Conservation (phyloP, 2,113 vertebrate species). For the Myiozetetes cayanensis region DNA sequence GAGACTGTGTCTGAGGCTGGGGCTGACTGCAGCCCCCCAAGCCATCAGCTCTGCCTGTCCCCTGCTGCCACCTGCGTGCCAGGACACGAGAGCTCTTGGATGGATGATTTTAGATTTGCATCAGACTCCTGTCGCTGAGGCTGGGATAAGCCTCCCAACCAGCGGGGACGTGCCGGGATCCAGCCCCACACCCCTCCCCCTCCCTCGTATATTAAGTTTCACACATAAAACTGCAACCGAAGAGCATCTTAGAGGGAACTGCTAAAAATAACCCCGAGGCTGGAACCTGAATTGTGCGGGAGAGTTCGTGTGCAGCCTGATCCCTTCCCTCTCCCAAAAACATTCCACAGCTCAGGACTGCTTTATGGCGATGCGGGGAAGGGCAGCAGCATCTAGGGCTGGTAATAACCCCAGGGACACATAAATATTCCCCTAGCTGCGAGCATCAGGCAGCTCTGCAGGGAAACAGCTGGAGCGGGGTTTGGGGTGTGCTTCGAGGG, state of each 20-base stretch:
- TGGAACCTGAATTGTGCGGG: background rate
- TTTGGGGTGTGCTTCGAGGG: background rate
- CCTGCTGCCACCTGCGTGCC: background rate
- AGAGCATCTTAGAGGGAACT: conserved; percentile 22
- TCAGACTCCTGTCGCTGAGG: background rate
- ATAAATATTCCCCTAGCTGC: rapidly evolving
- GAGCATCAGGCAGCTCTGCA: background rate
- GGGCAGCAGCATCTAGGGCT: background rate
- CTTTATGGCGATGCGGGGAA: rapidly evolving
- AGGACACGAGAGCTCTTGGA: background rate
- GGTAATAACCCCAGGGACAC: background rate
- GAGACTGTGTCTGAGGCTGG: background rate
- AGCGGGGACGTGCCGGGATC: background rate
- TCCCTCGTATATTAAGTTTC: conserved; percentile 10
- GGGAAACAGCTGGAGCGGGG: background rate
- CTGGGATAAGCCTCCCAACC: background rate
- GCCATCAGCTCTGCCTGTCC: background rate
- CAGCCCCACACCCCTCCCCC: background rate
- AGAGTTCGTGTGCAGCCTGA: background rate
- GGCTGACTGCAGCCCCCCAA: rapidly evolving
- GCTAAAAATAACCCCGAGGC: conserved; percentile 52
- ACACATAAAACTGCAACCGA: conserved; percentile 41
- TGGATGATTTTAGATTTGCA: background rate
- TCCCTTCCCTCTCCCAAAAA: background rate
- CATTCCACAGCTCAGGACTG: background rate